Evolutionary conservation across 2,113 vertebrate genomes (phyloP), one percentile per base, ranked within the genome.

Genomic region (Oreochromis tanganicae): DNA sequence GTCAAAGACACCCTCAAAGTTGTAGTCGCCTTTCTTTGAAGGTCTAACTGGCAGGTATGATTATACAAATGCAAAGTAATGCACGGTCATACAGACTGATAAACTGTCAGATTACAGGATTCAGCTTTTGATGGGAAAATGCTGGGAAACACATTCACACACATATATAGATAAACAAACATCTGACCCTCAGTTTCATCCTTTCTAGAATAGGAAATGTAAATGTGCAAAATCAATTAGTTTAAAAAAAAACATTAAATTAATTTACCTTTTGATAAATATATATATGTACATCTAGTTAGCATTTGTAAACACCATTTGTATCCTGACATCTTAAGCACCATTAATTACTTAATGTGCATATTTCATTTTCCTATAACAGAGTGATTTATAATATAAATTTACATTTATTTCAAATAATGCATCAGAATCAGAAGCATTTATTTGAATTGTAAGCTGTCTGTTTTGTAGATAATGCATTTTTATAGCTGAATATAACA

Each of bases 231-330:
- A 73, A 73, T 8, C 19, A 16, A 50, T 19, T 19, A 48, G 13
- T 0, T 16, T 3, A 2, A 0, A 38, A 38, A 12, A 6, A 4
- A 0, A 0, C 13, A 9, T 75, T 0, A 75, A 48, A 14, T 29
- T 27, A 75, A 48, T 75, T 75, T 19, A 48, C 41, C 0, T 75
- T 29, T 16, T 12, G 14, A 75, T 48, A 0, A 29, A 75, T 29
- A 75, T 19, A 75, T n/a, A n/a, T 21, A 75, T n/a, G n/a, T 29
- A 48, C 9, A 29, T 73, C 21, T 29, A 75, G 24, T 48, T 48
- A 29, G 14, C 24, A 75, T 46, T 46, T 48, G 71, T 75, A 75
- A 48, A 48, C 71, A 75, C 5, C 5, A 46, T 48, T 73, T 73
- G 9, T 48, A 73, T 73, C 41, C 68, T 46, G 68, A 29, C 21